Percentiles rank a stretch among this genome's conserved stretches.
These are phyloP conservation scores for Perognathus longimembris DNA, from an alignment of 2,113 vertebrate species.

Conservation along the genomic window DNA sequence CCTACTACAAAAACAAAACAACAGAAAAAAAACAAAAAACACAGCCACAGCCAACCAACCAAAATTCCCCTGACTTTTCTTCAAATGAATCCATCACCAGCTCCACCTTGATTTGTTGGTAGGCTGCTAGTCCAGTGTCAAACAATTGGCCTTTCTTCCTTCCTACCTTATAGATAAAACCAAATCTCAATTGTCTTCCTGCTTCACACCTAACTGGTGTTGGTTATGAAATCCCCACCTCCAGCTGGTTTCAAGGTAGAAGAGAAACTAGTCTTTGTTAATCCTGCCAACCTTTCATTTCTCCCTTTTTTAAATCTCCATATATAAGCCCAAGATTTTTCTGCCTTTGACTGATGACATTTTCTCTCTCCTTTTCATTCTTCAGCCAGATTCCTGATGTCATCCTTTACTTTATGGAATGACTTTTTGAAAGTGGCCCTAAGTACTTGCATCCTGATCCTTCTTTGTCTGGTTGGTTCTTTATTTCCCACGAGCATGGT, in stretches of 20 bases:
- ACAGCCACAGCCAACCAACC: neutral
- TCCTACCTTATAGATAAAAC: neutral
- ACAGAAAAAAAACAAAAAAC: neutral
- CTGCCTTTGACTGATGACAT: neutral
- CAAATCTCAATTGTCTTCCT: neutral
- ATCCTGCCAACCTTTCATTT: neutral
- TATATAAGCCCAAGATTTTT: neutral
- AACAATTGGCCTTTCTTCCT: neutral
- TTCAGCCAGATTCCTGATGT: neutral
- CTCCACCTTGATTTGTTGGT: neutral
- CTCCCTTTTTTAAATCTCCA: neutral
- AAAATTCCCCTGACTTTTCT: neutral
- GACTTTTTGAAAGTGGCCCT: neutral
- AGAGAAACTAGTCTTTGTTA: neutral
- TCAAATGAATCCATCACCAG: neutral
- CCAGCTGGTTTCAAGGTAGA: neutral
- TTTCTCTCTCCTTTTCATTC: constrained; percentile 5
- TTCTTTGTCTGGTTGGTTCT: neutral
- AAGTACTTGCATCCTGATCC: neutral
- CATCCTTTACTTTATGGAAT: neutral
- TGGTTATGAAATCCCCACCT: neutral
- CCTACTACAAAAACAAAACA: neutral
- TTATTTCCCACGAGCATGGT: neutral
- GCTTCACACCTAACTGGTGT: neutral
- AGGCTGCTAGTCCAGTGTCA: too few species aligned